Conservation (phyloP, 1,140 invertebrate species). For the Drosophila seguyi region DNA sequence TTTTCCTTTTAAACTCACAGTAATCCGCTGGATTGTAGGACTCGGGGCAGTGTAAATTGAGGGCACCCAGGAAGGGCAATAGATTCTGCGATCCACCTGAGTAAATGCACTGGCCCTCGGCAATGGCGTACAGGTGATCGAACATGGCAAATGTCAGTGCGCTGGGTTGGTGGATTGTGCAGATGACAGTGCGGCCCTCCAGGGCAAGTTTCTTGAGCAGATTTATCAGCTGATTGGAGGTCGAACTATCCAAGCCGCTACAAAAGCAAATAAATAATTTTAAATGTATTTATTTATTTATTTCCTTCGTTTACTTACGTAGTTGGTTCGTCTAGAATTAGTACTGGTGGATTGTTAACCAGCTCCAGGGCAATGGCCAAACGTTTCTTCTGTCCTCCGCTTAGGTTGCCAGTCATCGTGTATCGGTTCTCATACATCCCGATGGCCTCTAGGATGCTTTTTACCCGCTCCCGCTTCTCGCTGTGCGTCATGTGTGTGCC, state of each 20-base stretch:
- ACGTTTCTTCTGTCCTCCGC: conserved; percentile 95
- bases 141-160: conserved; percentile 95
- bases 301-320: conserved; percentile 88
- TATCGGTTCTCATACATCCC: conserved; percentile 88
- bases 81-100: conserved; percentile 90
- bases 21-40: conserved; percentile 97
- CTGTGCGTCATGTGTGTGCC: conserved; percentile 87
- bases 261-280: not conserved
- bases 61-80: conserved; percentile 91
- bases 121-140: conserved; percentile 94
- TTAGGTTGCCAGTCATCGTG: conserved; percentile 90
- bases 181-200: conserved; percentile 96
- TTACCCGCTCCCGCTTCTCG: conserved; percentile 90
- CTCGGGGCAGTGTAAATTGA: conserved; percentile 91
- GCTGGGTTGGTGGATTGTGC: conserved; percentile 97
- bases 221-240: conserved; percentile 94
- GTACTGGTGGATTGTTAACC: conserved; percentile 94
- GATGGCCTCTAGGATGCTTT: conserved; percentile 91
- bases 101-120: conserved; percentile 93
- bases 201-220: conserved; percentile 92
- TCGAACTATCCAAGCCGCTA: conserved; percentile 96
- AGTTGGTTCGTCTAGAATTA: conserved; percentile 97
- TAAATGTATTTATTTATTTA: not conserved
- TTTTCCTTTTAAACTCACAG: conserved; percentile 87
- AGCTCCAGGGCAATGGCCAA: conserved; percentile 94